Conservation (phyloP, 2,797 vertebrate genomes). For the Tragelaphus oryx region DNA sequence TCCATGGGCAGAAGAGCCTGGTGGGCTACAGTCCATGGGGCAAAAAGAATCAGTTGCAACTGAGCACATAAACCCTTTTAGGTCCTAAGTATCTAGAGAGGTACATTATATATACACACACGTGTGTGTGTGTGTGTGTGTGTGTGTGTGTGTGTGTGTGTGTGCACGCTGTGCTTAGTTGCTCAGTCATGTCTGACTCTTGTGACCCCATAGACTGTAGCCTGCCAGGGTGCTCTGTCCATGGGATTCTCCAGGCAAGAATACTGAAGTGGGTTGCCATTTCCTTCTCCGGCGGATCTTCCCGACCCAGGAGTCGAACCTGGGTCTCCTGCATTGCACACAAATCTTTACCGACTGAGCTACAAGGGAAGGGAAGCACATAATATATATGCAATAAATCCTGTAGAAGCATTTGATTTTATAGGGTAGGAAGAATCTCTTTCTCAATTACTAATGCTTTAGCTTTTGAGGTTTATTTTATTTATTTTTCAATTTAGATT, state of each 20-base stretch:
- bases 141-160: neutral
- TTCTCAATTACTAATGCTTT: neutral
- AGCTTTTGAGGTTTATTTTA: neutral
- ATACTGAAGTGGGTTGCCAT: neutral
- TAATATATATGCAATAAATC: neutral
- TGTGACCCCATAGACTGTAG: neutral
- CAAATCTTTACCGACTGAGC: accelerated
- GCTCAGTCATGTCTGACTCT: neutral
- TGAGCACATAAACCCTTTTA: neutral
- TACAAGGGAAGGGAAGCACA: neutral
- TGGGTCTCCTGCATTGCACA: neutral
- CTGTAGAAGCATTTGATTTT: neutral
- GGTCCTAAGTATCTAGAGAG: neutral
- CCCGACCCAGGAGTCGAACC: neutral
- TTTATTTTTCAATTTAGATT: neutral
- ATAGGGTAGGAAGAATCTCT: neutral
- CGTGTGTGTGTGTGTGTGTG: neutral
- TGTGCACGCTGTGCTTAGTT: neutral
- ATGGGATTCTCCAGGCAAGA: neutral
- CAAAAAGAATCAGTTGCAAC: neutral
- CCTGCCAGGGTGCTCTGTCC: neutral
- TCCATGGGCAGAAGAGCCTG: neutral
- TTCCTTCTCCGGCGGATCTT: neutral
- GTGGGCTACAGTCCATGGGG: neutral
- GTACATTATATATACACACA: neutral